These are phyloP conservation scores for Chironomus riparius DNA, from an alignment of 2,888 invertebrate species.

Conservation along the genomic window DNA sequence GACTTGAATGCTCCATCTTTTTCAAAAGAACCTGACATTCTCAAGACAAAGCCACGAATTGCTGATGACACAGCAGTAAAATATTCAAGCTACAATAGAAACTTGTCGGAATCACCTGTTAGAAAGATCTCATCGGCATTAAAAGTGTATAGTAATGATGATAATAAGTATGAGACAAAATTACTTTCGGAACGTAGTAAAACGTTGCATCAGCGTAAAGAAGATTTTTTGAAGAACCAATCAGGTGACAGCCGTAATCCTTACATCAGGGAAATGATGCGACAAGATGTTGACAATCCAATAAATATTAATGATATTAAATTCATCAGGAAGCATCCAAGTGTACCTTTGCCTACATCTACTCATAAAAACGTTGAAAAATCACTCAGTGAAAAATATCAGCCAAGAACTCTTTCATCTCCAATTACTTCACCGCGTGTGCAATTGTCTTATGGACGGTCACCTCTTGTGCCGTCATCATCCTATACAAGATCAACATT, in stretches of 20 bases:
- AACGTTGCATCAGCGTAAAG: slow-evolving; percentile 38
- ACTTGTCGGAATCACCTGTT: not conserved
- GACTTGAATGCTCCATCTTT: not conserved
- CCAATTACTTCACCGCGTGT: not conserved
- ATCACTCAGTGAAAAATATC: no score
- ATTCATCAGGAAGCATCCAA: slow-evolving; percentile 19
- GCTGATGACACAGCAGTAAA: not conserved
- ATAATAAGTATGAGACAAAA: not conserved
- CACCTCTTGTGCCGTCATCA: not conserved
- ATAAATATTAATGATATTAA: slow-evolving; percentile 21
- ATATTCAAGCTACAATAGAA: not conserved
- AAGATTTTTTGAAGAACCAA: slow-evolving; percentile 41
- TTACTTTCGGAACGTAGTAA: slow-evolving; percentile 38
- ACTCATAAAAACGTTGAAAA: not conserved
- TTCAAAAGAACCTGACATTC: no score
- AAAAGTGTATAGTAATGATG: not conserved
- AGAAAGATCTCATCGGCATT: not conserved
- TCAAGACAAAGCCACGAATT: not conserved
- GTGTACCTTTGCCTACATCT: not conserved
- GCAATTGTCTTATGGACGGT: not conserved
- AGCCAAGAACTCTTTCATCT: not conserved
- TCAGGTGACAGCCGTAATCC: slow-evolving; percentile 39
- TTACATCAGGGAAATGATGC: slow-evolving; percentile 38
- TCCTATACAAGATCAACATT: no score
- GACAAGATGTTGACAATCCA: slow-evolving; percentile 30